Conservation (phyloP, 92 coral and sea anemone genomes). For the Meandrina meandrites region DNA sequence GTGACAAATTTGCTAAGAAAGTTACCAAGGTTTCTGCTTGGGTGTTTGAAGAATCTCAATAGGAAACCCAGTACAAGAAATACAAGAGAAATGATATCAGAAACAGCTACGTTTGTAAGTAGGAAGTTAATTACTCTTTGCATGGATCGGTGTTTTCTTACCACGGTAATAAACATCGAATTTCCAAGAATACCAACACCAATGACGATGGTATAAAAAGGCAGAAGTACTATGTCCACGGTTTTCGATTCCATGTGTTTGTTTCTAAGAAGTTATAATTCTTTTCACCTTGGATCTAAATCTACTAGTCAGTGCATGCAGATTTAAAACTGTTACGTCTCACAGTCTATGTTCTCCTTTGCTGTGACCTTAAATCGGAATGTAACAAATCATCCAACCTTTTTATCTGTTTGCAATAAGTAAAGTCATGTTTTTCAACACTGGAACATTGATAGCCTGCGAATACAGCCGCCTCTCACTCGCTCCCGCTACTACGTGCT, state of each 20-base stretch:
- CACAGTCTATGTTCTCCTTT: too few species aligned
- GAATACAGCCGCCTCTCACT: too few species aligned
- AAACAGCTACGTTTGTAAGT: constrained; percentile 63
- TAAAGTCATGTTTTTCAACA: too few species aligned
- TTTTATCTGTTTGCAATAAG: background rate
- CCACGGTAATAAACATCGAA: constrained; percentile 48
- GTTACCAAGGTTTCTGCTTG: constrained; percentile 56
- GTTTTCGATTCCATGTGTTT: background rate
- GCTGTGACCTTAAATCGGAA: too few species aligned
- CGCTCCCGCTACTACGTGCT: too few species aligned
- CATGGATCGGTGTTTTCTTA: constrained; percentile 53
- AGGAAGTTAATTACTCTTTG: constrained; percentile 64
- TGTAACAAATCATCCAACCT: background rate
- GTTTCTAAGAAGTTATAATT: background rate
- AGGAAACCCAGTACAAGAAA: constrained; percentile 62
- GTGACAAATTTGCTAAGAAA: constrained; percentile 79
- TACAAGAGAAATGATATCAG: constrained; percentile 53
- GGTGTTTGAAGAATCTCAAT: constrained; percentile 40
- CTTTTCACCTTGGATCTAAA: background rate
- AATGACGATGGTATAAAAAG: constrained; percentile 49
- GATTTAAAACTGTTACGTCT: background rate
- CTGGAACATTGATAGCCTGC: background rate
- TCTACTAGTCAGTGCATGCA: background rate
- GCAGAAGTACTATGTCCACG: constrained; percentile 32
- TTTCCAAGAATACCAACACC: constrained; percentile 62